A percentile compares a stretch with the other conserved stretches of the same genome.
These are phyloP conservation scores for Tapera naevia DNA, from an alignment of 2,797 vertebrate genomes.

Conservation along the genomic window DNA sequence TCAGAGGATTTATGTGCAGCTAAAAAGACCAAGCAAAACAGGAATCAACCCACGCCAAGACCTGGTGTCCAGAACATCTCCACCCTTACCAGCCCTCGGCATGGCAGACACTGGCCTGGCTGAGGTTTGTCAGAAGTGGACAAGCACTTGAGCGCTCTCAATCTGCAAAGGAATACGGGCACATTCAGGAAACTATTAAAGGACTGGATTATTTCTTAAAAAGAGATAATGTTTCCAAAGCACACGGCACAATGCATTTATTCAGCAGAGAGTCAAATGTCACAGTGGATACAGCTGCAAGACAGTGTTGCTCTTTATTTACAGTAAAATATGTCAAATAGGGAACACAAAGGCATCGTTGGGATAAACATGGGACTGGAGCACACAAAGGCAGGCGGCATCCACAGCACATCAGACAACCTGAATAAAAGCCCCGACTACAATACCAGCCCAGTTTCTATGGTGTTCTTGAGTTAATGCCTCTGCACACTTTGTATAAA, in stretches of 20 bases:
- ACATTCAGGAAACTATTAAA: conserved; percentile 21
- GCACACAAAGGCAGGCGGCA: conserved; percentile 53
- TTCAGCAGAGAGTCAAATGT: conserved; percentile 62
- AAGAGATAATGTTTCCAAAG: conserved; percentile 50
- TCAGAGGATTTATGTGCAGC: neutral
- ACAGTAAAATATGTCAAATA: conserved; percentile 60
- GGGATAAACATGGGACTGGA: conserved; percentile 36
- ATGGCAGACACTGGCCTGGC: neutral
- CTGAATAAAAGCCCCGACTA: conserved; percentile 28
- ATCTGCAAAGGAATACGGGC: neutral
- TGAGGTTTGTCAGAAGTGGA: neutral
- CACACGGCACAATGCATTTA: conserved; percentile 15
- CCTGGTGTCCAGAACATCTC: neutral
- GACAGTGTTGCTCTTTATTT: conserved; percentile 53
- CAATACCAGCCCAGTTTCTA: conserved; percentile 50
- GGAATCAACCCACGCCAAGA: neutral
- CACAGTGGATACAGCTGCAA: conserved; percentile 57
- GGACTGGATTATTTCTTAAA: conserved; percentile 44
- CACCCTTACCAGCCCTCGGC: neutral
- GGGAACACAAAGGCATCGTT: conserved; percentile 43
- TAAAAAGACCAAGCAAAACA: neutral
- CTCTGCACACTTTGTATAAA: conserved; percentile 28
- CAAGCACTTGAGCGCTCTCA: neutral
- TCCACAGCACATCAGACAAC: conserved; percentile 27
- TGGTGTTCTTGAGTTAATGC: conserved; percentile 29